Conservation (phyloP, 2,113 vertebrate genomes). For the Speoplatyrhinus poulsoni region DNA sequence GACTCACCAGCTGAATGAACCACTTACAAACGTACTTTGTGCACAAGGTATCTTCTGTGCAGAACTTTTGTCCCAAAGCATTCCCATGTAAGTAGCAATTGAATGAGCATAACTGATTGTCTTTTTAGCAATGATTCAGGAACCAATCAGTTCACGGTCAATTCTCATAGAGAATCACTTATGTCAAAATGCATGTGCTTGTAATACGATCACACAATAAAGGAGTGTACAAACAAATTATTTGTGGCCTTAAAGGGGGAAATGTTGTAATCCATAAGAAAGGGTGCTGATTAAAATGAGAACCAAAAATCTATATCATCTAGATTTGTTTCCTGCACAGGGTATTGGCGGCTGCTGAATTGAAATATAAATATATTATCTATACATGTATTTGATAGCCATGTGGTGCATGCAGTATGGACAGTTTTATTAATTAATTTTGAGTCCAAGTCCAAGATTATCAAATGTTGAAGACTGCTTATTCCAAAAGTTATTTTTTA, state of each 20-base stretch:
- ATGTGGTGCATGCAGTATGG: background rate
- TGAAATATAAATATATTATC: background rate
- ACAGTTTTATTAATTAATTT: background rate
- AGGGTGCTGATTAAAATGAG: background rate
- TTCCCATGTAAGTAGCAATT: background rate
- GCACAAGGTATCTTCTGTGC: too few relatives aligned
- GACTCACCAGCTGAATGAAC: too few relatives aligned
- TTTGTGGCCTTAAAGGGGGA: too few relatives aligned
- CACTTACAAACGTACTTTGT: background rate
- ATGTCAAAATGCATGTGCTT: too few relatives aligned
- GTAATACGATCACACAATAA: too few relatives aligned
- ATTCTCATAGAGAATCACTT: too few relatives aligned
- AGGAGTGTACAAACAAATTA: too few relatives aligned
- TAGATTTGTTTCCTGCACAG: background rate
- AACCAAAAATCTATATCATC: background rate
- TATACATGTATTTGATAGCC: background rate
- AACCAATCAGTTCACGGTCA: constrained; percentile 1
- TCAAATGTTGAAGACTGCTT: constrained; percentile 20
- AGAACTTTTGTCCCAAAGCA: background rate
- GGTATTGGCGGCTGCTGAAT: background rate
- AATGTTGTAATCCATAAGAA: too few relatives aligned
- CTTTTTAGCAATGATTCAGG: constrained; percentile 8
- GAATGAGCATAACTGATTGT: constrained; percentile 1
- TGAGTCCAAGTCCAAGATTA: constrained; percentile 19
- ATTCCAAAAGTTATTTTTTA: constrained; percentile 30